Evolutionary conservation across 37 sponge, comb jelly and placozoan genomes (phyloP).

Genomic region (Aplysina aerophoba): DNA sequence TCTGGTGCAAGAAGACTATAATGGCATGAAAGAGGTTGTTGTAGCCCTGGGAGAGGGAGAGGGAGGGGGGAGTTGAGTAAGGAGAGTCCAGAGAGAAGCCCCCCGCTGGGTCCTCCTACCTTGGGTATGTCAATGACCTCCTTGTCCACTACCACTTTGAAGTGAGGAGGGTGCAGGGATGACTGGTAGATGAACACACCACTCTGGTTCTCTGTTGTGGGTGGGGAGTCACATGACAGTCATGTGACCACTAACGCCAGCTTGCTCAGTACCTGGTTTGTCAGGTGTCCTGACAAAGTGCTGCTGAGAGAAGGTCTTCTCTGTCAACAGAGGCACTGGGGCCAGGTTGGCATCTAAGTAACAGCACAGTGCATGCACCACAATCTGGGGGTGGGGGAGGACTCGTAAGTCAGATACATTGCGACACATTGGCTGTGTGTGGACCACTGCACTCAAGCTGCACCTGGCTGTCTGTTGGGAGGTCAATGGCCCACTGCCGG

Average conservation of each 20-base stretch:
- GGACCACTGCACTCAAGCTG: background rate
- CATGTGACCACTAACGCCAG: background rate
- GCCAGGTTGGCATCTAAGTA: conserved; percentile 89
- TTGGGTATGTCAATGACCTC: conserved; percentile 60
- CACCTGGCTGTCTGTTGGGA: conserved; percentile 90
- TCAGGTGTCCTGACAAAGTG: conserved; percentile 75
- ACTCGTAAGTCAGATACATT: too few species aligned
- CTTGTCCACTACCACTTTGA: conserved; percentile 69
- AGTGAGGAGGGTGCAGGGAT: conserved; percentile 74
- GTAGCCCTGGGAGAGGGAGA: conserved; percentile 59
- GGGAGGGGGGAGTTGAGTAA: background rate
- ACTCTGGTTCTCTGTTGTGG: conserved; percentile 46
- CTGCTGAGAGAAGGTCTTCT: conserved; percentile 78
- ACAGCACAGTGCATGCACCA: conserved; percentile 74
- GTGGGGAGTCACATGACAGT: background rate
- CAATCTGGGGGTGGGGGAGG: conserved; percentile 51
- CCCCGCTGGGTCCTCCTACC: conserved; percentile 41
- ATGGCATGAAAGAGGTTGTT: conserved; percentile 90
- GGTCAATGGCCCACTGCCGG: conserved; percentile 77
- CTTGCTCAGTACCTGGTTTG: conserved; percentile 63
- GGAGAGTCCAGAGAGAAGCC: background rate
- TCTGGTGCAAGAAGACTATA: conserved; percentile 71
- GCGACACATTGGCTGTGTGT: background rate
- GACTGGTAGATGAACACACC: conserved; percentile 76
- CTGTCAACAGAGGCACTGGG: conserved; percentile 74